These are phyloP conservation scores for Theristicus caerulescens DNA, from an alignment of 2,113 vertebrate genomes.

Conservation along the genomic window DNA sequence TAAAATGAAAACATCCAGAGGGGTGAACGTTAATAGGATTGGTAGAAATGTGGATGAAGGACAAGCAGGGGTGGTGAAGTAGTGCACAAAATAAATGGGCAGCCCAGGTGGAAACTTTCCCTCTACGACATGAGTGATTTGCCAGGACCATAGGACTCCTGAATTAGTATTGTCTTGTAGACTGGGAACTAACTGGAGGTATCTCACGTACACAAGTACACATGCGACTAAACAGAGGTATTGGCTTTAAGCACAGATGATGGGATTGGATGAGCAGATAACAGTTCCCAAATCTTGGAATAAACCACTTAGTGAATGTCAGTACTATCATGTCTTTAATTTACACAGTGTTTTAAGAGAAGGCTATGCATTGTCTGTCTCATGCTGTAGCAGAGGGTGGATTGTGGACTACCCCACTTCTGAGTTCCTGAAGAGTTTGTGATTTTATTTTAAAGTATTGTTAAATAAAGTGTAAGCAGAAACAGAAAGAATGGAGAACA, in stretches of 20 bases:
- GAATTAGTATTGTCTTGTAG: not conserved
- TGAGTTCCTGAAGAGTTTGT: not conserved
- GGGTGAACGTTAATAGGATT: not conserved
- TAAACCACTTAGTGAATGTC: not conserved
- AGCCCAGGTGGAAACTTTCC: not conserved
- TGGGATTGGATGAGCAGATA: not conserved
- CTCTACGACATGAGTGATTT: not conserved
- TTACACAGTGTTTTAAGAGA: not conserved
- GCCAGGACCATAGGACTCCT: not conserved
- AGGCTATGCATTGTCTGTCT: rapidly evolving
- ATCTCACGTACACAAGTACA: not conserved
- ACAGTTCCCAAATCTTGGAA: not conserved
- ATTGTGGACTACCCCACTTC: not conserved
- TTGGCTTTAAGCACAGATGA: not conserved
- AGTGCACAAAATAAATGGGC: not conserved
- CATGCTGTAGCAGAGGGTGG: not conserved
- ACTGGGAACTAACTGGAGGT: not conserved
- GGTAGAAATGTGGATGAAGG: not conserved
- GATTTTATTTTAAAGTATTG: not conserved
- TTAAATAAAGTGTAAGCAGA: not conserved
- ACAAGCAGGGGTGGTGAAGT: not conserved
- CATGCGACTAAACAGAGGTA: not conserved
- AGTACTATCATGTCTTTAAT: not conserved
- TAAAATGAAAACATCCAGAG: not conserved
- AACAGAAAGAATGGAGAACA: not conserved